Base-by-base conservation (phyloP, 2,113 vertebrate genomes). In the Antechinus flavipes region DNA sequence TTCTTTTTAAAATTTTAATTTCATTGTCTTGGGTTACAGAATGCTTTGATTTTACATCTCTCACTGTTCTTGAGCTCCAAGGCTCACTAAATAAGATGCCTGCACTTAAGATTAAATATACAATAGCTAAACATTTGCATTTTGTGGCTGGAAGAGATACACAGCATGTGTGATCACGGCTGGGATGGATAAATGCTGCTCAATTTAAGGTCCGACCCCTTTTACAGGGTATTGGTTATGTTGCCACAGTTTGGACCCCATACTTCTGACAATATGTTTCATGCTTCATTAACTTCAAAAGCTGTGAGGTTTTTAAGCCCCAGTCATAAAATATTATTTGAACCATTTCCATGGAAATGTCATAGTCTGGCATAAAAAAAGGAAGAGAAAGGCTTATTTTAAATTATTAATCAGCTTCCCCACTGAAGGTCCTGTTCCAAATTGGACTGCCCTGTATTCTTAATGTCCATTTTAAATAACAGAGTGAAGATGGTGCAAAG, bases 341-440 rank as follows among this genome's bases (percentile, higher is more conserved):
- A 96, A 92, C 50, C 50, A 24, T 97, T 95, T 96, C 96, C 93
- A 97, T 12, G 89, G 93, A 97, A 98, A 94, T 30, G 9, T 68
- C 92, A 92, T 54, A 52, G 61, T 96, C 92, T 97, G 50, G 89
- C 53, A 96, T 92, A 90, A 91, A 93, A 93, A 96, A 95, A 8
- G 19, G 93, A 96, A 93, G 61, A 90, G 91, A 58, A 93, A 92
- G 53, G 11, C 68, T 98, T 90, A 96, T 92, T 26, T 56, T 92
- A 96, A 97, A 94, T 61, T 76, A 96, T 97, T 97, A 97, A 94
- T 97, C 92, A 93, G 47, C 61, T 97, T 58, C 94, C 52, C 14
- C 94, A 46, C 46, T 16, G 94, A 91, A 94, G 35, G 22, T 95
- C 93, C 8, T 47, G 35, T 84, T 97, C 97, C 96, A 98, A 92